Conservation (phyloP, 2,888 invertebrate species). For the Pseudoips prasinana region DNA sequence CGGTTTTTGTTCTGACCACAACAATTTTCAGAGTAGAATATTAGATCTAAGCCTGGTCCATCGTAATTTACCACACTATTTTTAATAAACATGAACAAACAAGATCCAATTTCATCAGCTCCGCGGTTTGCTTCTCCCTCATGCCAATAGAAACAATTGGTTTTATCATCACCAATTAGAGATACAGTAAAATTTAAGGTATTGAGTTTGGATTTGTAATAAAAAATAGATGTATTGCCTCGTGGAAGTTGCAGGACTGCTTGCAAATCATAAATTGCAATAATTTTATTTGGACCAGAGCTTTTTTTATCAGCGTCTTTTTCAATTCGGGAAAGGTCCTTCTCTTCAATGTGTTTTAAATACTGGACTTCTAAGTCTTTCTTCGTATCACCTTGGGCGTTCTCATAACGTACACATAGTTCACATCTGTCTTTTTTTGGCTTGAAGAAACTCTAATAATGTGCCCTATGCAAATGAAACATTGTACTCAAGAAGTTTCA, state of each 20-base stretch:
- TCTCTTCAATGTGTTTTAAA: slow-evolving; percentile 1
- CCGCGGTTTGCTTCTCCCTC: slow-evolving; percentile 1
- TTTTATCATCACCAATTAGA: neutral
- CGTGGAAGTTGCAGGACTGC: slow-evolving; percentile 2
- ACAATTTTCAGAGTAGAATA: slow-evolving; percentile 6
- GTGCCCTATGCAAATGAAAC: neutral
- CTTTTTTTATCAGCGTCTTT: slow-evolving; percentile 1
- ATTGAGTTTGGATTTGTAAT: slow-evolving; percentile 5
- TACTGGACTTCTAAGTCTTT: neutral
- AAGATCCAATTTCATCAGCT: slow-evolving; percentile 2
- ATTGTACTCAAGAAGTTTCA: neutral
- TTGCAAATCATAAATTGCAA: slow-evolving; percentile 3
- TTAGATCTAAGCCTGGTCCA: slow-evolving; percentile 2
- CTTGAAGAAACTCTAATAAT: neutral
- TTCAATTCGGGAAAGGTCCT: slow-evolving; percentile 2
- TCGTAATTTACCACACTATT: slow-evolving; percentile 3
- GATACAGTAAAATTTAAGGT: slow-evolving; percentile 1
- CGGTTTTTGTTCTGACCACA: slow-evolving; percentile 5
- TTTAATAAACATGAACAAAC: slow-evolving; percentile 2
- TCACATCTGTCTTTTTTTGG: neutral
- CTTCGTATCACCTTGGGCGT: neutral
- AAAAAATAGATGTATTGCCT: slow-evolving; percentile 5
- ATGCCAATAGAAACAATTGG: slow-evolving; percentile 1
- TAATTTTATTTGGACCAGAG: slow-evolving; percentile 1
- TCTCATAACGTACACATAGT: neutral